Percentiles rank a stretch among this genome's conserved stretches.
Conservation (phyloP, 2,888 invertebrate genomes). For the Tinea trinotella region DNA sequence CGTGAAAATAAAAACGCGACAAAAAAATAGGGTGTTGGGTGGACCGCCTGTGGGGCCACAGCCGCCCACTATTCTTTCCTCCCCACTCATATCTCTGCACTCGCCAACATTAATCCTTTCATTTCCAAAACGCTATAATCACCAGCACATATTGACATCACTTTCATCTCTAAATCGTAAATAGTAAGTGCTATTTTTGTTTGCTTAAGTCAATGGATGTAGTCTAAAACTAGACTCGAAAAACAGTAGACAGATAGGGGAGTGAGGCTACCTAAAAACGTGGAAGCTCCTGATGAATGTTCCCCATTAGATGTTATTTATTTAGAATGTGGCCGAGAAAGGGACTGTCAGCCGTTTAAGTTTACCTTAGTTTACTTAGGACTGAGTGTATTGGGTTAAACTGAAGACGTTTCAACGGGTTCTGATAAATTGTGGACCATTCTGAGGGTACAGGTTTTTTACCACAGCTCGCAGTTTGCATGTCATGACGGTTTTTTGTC, state of each 20-base stretch:
- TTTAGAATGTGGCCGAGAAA: constrained; percentile 71
- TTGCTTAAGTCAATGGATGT: constrained; percentile 29
- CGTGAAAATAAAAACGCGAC: constrained; percentile 52
- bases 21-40: constrained; percentile 59
- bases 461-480: background rate
- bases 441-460: constrained; percentile 48
- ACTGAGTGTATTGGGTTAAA: constrained; percentile 63
- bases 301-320: constrained; percentile 74
- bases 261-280: constrained; percentile 68
- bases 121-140: constrained; percentile 48
- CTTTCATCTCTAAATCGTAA: constrained; percentile 27
- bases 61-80: constrained; percentile 36
- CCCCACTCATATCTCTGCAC: constrained; percentile 60
- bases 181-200: constrained; percentile 25
- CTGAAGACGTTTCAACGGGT: constrained; percentile 55
- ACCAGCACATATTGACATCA: constrained; percentile 24
- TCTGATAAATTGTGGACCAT: constrained; percentile 32
- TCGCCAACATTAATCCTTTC: constrained; percentile 63
- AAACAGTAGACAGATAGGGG: constrained; percentile 57
- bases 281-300: constrained; percentile 72
- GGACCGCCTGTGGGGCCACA: constrained; percentile 37
- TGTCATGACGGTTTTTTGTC: constrained; percentile 57
- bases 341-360: constrained; percentile 60
- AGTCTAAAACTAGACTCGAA: constrained; percentile 43
- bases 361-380: constrained; percentile 70